phyloP scores from a whole-genome alignment of 2,113 vertebrate species.

The Drymodes brunneopygia region DNA sequence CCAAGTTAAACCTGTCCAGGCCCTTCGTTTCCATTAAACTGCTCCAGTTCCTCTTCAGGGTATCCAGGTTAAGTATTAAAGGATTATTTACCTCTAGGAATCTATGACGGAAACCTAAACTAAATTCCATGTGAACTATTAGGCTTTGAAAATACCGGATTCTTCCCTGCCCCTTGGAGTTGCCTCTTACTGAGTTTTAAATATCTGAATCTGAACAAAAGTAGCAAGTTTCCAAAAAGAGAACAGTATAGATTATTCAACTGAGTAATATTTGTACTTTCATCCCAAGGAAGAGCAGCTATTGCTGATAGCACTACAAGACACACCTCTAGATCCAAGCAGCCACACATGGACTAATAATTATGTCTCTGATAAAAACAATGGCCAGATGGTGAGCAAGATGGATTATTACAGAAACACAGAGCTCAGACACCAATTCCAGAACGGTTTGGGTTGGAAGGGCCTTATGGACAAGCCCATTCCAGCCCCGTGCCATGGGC shows the following conservation, averaged over 20 bases:
- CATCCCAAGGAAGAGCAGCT: not conserved
- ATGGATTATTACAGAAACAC: accelerated
- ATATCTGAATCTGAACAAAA: accelerated
- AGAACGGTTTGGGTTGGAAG: not conserved
- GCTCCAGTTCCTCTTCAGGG: too few relatives aligned
- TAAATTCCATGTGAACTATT: not conserved
- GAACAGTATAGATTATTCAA: accelerated
- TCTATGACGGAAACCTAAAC: not conserved
- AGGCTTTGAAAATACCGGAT: not conserved
- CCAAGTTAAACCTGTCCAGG: not conserved
- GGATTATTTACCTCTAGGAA: not conserved
- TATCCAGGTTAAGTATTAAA: not conserved
- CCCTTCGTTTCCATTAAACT: not conserved
- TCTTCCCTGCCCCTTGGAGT: accelerated
- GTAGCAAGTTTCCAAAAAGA: accelerated
- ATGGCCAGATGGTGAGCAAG: accelerated
- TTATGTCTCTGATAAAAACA: accelerated
- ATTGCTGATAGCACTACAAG: accelerated
- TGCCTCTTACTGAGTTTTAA: not conserved
- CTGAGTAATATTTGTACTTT: not conserved
- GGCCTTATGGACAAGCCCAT: not conserved
- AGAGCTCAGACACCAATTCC: not conserved
- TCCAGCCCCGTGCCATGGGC: not conserved
- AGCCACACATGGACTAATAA: accelerated
- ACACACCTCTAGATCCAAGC: not conserved